Evolutionary conservation across 2,113 vertebrate genomes (phyloP).

Genomic region (Prunella himalayana): DNA sequence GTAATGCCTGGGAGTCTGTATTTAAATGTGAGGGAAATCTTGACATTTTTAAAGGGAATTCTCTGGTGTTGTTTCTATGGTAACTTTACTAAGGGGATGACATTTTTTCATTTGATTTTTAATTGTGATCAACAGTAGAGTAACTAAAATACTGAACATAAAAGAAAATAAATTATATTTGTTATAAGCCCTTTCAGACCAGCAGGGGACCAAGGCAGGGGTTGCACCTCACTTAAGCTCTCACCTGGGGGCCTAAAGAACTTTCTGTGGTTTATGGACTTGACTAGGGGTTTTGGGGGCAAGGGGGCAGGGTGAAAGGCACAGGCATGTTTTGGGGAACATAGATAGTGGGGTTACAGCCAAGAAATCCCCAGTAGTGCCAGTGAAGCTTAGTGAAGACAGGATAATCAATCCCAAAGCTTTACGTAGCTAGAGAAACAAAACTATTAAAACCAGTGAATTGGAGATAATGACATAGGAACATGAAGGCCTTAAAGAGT

Average conservation of each 20-base stretch:
- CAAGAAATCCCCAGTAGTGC: background rate
- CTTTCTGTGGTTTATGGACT: background rate
- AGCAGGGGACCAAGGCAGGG: background rate
- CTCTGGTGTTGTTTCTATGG: slow-evolving; percentile 50
- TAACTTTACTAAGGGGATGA: slow-evolving; percentile 4
- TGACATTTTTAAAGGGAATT: slow-evolving; percentile 59
- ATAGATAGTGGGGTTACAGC: background rate
- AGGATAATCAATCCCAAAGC: background rate
- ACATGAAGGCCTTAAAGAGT: background rate
- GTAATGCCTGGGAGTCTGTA: slow-evolving; percentile 28
- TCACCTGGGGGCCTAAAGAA: background rate
- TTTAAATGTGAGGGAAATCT: slow-evolving; percentile 52
- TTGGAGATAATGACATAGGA: background rate
- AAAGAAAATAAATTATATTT: background rate
- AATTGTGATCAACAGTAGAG: slow-evolving; percentile 41
- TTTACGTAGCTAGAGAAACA: background rate
- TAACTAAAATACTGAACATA: background rate
- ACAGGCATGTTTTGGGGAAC: background rate
- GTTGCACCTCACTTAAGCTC: background rate
- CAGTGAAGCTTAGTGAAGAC: background rate
- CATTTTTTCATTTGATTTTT: slow-evolving; percentile 38
- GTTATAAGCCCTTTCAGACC: background rate
- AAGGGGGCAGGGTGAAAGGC: background rate
- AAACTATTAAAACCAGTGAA: background rate
- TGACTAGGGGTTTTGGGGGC: background rate